phyloP scores from a whole-genome alignment of 2,888 invertebrate species.

The Apodemia duryi region DNA sequence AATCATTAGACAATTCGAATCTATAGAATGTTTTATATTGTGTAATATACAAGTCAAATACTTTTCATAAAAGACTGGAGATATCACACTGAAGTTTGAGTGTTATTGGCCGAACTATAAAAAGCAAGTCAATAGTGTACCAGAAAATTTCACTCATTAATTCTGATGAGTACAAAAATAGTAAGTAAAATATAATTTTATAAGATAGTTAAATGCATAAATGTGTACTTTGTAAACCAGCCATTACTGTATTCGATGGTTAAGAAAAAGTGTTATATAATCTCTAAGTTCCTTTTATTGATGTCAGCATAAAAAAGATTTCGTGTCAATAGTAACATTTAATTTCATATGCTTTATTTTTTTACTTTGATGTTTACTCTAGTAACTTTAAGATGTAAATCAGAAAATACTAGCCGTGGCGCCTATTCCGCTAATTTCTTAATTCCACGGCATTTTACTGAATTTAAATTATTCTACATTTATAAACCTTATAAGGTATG shows the following conservation, averaged over 20 bases:
- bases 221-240: not conserved
- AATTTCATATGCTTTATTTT: not conserved
- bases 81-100: not conserved
- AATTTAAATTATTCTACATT: no score
- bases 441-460: not conserved
- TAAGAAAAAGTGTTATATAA: constrained; percentile 12
- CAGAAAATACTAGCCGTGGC: not conserved
- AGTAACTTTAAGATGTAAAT: not conserved
- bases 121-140: constrained; percentile 5
- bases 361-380: not conserved
- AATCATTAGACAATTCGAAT: no score
- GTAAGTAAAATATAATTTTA: not conserved
- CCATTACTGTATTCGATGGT: not conserved
- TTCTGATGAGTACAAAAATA: not conserved
- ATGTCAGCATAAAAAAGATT: not conserved
- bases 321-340: not conserved
- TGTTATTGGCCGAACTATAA: constrained; percentile 15
- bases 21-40: no score
- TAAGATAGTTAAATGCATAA: not conserved
- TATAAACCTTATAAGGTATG: no score
- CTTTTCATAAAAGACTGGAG: not conserved
- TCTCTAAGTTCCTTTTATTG: not conserved
- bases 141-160: not conserved
- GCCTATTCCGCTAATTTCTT: not conserved
- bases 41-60: not conserved